Conservation (phyloP, 2,888 invertebrate species). For the Noctua janthe region DNA sequence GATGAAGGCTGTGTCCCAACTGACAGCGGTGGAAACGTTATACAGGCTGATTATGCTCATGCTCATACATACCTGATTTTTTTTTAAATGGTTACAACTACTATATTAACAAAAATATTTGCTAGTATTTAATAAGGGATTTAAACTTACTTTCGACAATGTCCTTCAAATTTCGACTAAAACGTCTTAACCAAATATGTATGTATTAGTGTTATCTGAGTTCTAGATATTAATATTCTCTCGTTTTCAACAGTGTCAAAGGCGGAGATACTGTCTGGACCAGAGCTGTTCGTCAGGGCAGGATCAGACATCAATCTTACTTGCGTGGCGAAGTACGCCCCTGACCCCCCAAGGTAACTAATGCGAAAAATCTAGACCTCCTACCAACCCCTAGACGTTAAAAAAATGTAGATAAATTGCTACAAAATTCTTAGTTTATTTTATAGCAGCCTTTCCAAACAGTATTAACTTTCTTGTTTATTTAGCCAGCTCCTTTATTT, state of each 20-base stretch:
- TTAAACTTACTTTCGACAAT: background rate
- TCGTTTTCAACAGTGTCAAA: slow-evolving; percentile 93
- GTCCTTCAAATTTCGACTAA: background rate
- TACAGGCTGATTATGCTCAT: background rate
- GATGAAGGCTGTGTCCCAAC: background rate
- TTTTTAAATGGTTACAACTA: background rate
- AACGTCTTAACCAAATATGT: background rate
- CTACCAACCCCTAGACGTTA: slow-evolving; percentile 33
- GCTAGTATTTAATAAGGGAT: background rate
- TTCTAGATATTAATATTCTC: slow-evolving; percentile 30
- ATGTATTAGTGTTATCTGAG: background rate
- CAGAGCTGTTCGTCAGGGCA: slow-evolving; percentile 96
- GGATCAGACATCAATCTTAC: slow-evolving; percentile 98
- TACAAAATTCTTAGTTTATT: slow-evolving; percentile 29
- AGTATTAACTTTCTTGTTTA: slow-evolving; percentile 25
- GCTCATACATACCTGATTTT: background rate
- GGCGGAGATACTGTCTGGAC: slow-evolving; percentile 96
- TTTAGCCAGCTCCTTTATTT: slow-evolving; percentile 9
- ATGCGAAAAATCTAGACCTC: slow-evolving; percentile 57
- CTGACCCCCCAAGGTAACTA: slow-evolving; percentile 94
- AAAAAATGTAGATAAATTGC: slow-evolving; percentile 75
- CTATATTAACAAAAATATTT: background rate
- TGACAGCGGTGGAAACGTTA: background rate
- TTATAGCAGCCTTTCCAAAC: slow-evolving; percentile 15
- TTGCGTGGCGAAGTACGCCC: slow-evolving; percentile 95